Evolutionary conservation across 2,888 invertebrate genomes (phyloP), one percentile per base, ranked within the genome.

Genomic region (Dicycla oo): DNA sequence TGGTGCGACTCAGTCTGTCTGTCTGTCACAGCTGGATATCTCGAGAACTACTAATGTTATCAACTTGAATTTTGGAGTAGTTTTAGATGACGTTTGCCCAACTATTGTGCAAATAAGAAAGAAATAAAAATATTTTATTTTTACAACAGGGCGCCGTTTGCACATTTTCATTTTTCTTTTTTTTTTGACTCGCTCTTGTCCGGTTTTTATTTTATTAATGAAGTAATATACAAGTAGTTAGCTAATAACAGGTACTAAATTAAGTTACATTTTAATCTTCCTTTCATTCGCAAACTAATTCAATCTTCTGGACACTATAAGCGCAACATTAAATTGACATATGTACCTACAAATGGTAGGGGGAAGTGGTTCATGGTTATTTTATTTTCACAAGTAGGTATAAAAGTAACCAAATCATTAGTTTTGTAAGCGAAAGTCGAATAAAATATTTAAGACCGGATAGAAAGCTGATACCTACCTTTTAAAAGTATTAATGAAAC

Each of bases 401-500:
- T n/a, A 30, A 0, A 47, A 65, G 8, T 30, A 54, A 18, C 3
- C 30, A 26, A 30, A 30, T 26, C 10, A 7, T 20, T 56, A 43
- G 23, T 45, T 30, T 63, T 23, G 7, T 53, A 26, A 49, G 57
- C 54, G 67, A 63, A 69, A 58, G 58, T 38, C 13, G 45, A 57
- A 3, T 58, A 47, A 13, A 71, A 60, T 63, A 40, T 73, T 77
- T 64, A 74, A 60, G 53, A 78, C 78, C 83, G 86, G 81, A 81
- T 80, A 75, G 86, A 87, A 88, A 88, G 82, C 51, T n/a, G 13
- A 20, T 23, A 67, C 23, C n/a, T n/a, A n/a, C n/a, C n/a, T n/a
- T n/a, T 26, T 40, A 26, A 40, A 69, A 54, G n/a, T 47, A 53
- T 45, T 38, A 26, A 49, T 43, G 0, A 13, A 40, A 54, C 11